Conservation (phyloP, 2,797 vertebrate genomes). For the Tapirus indicus region DNA sequence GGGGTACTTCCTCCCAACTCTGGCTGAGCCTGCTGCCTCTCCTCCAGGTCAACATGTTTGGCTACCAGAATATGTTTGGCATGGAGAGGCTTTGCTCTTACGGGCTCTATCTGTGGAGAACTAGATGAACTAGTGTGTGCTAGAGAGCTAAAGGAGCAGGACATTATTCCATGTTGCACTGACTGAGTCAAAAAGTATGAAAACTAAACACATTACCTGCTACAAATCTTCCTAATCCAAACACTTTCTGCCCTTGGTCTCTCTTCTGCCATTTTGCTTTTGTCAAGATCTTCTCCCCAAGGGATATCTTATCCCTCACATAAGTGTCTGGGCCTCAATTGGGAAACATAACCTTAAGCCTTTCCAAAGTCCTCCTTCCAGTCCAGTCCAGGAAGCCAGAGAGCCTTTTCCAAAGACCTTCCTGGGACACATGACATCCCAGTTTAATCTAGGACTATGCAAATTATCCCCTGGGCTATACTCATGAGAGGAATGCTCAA, state of each 20-base stretch:
- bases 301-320: not conserved
- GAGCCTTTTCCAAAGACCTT: not conserved
- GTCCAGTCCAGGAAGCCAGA: not conserved
- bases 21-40: not conserved
- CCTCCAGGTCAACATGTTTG: not conserved
- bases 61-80: not conserved
- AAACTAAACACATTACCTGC: not conserved
- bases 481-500: not conserved
- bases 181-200: not conserved
- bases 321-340: not conserved
- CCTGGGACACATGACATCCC: not conserved
- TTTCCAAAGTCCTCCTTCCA: not conserved
- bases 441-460: not conserved
- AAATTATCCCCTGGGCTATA: not conserved
- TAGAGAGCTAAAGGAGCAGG: not conserved
- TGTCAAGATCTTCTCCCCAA: not conserved
- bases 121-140: not conserved
- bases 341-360: not conserved
- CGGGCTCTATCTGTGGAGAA: not conserved
- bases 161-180: not conserved
- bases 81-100: not conserved
- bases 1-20: not conserved
- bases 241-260: not conserved
- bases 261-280: not conserved
- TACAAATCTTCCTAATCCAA: not conserved